phyloP scores from a whole-genome alignment of 2,797 vertebrate genomes.

The Eptatretus atami region DNA sequence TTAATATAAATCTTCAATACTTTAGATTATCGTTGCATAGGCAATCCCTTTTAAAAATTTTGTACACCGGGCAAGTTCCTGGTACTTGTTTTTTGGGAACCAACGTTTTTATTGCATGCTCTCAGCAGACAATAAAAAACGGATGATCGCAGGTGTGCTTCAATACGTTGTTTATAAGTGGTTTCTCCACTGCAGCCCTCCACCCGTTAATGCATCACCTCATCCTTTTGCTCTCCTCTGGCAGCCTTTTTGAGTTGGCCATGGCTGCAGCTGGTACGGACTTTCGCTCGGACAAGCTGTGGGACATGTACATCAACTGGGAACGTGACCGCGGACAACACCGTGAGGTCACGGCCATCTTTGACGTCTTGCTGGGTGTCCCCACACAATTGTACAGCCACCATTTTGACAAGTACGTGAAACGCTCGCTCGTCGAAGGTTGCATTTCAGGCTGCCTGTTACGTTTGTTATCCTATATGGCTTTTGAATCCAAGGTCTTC shows the following conservation, averaged over 20 bases:
- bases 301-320: conserved; percentile 80
- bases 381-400: conserved; percentile 78
- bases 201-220: not conserved
- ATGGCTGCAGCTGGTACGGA: conserved; percentile 77
- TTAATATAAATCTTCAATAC: too few species aligned
- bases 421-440: not conserved
- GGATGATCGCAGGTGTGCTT: too few species aligned
- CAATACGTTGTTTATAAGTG: too few species aligned
- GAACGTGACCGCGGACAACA: conserved; percentile 54
- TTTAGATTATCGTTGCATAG: too few species aligned
- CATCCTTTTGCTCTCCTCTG: not conserved
- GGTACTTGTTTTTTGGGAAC: too few species aligned
- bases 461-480: too few species aligned
- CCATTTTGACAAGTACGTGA: conserved; percentile 59
- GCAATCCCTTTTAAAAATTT: too few species aligned
- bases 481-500: too few species aligned
- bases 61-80: too few species aligned
- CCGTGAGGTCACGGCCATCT: conserved; percentile 53
- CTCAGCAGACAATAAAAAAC: too few species aligned
- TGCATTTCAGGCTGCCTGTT: not conserved
- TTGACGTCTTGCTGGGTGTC: conserved; percentile 66
- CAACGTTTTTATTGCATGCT: too few species aligned
- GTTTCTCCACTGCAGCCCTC: too few species aligned
- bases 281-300: conserved; percentile 76
- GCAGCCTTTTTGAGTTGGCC: conserved; percentile 62